Evolutionary conservation across 2,113 vertebrate genomes (phyloP).

Genomic region (Oryzias celebensis): DNA sequence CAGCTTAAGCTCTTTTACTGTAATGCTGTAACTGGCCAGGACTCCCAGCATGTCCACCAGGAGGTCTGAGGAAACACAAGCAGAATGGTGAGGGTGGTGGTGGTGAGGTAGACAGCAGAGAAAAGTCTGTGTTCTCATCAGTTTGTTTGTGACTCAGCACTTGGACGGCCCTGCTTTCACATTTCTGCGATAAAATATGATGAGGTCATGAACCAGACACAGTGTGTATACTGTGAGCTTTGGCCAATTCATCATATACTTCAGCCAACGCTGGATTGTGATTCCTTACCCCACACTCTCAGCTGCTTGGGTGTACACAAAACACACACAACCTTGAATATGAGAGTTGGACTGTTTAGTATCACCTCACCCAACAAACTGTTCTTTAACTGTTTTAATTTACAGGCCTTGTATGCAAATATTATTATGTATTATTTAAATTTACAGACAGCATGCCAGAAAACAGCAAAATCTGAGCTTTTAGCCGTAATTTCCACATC

Average conservation of each 20-base stretch:
- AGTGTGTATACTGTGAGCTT: conserved; percentile 8
- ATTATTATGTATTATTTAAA: too few relatives aligned
- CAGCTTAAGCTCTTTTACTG: conserved; percentile 98
- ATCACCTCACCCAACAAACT: not conserved
- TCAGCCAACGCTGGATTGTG: conserved; percentile 12
- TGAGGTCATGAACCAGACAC: conserved; percentile 25
- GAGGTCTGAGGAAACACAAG: conserved; percentile 83
- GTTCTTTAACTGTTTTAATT: too few relatives aligned
- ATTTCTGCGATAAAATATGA: conserved; percentile 31
- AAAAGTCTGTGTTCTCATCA: conserved; percentile 1
- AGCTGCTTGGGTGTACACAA: not conserved
- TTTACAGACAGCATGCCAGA: too few relatives aligned
- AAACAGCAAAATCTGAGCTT: too few relatives aligned
- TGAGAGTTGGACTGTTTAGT: conserved; percentile 8
- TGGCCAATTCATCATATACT: conserved; percentile 28
- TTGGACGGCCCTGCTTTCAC: conserved; percentile 21
- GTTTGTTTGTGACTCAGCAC: conserved; percentile 16
- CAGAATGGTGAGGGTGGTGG: conserved; percentile 7
- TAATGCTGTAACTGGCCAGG: conserved; percentile 99
- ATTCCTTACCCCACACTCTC: conserved; percentile 1
- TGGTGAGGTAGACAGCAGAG: conserved; percentile 11
- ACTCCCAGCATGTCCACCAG: conserved; percentile 99
- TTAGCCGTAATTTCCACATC: not conserved
- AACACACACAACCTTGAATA: conserved; percentile 13
- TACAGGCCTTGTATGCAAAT: too few relatives aligned